Evolutionary conservation across 2,888 invertebrate genomes (phyloP), one percentile per base, ranked within the genome.

Genomic region (Agapostemon virescens): DNA sequence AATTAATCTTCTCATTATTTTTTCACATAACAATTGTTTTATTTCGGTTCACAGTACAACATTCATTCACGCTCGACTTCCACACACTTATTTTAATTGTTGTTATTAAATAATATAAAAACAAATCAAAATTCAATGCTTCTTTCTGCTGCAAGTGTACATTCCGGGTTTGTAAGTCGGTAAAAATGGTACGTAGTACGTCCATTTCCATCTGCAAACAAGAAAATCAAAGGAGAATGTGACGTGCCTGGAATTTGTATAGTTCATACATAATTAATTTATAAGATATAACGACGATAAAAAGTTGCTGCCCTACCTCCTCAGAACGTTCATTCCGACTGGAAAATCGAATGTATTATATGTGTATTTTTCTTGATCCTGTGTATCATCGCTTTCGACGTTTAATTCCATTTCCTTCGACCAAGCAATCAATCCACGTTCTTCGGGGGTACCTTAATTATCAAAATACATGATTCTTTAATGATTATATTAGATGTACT

Each of bases 351-450:
- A 96, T 0, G 96, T 96, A 87, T 93, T 94, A 0, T 93, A 93
- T 73, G 90, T 91, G 9, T 93, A 93, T 0, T 92, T 89, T 7
- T 92, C 93, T 23, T 94, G 93, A 0, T 92, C 93, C 4, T 94
- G 93, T 33, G 94, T 93, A 3, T 89, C 87, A 9, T 88, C 87
- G 2, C 79, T 78, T 5, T 80, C 79, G 1, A 82, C 72, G 42
- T 88, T 92, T 64, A 96, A 91, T 0, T 95, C 93, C 95, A 96
- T 96, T 92, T 96, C 95, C 64, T 95, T 94, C 0, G 95, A 94
- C 97, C 97, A 97, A 69, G 95, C 95, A 7, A 94, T 94, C n/a
- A 97, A 91, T 0, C 97, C 97, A 13, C 97, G 94, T 89, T 97
- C 97, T 87, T 95, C 95, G 0, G 93, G 93, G 0, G 96, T 95